Evolutionary conservation across 2,113 vertebrate species (phyloP).

Genomic region (Neotoma lepida): DNA sequence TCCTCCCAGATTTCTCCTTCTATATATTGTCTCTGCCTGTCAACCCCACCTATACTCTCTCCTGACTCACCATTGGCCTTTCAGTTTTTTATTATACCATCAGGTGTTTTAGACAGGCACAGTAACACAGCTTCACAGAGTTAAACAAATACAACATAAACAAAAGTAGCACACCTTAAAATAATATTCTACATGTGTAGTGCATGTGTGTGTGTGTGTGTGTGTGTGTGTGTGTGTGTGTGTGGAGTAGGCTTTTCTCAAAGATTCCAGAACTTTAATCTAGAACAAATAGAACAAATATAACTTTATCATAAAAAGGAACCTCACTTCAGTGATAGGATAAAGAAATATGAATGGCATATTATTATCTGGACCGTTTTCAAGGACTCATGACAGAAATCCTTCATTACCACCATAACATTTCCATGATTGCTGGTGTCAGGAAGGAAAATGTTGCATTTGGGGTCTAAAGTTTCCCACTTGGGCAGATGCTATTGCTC

Average conservation of each 20-base stretch:
- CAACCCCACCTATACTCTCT: too few relatives aligned
- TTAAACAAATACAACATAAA: too few relatives aligned
- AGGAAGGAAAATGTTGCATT: constrained; percentile 62
- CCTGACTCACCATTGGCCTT: too few relatives aligned
- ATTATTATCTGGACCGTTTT: constrained; percentile 48
- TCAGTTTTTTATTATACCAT: too few relatives aligned
- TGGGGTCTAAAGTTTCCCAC: constrained; percentile 60
- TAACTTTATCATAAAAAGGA: background rate
- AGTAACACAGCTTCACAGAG: too few relatives aligned
- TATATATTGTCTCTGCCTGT: too few relatives aligned
- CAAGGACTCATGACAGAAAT: constrained; percentile 56
- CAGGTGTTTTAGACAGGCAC: too few relatives aligned
- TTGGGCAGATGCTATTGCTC: constrained; percentile 73
- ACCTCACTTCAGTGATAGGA: constrained; percentile 40
- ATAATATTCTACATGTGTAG: background rate
- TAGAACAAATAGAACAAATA: constrained; percentile 53
- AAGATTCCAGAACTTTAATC: constrained; percentile 31
- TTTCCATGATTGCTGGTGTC: constrained; percentile 64
- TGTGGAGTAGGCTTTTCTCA: background rate
- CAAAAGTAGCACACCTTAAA: too few relatives aligned
- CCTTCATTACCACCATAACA: constrained; percentile 59
- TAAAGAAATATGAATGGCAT: constrained; percentile 54
- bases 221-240: too few relatives aligned
- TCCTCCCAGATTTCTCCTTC: too few relatives aligned
- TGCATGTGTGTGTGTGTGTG: background rate